These are phyloP conservation scores for Mnemiopsis leidyi DNA, from an alignment of 37 sponge, comb jelly and placozoan genomes.

Conservation along the genomic window DNA sequence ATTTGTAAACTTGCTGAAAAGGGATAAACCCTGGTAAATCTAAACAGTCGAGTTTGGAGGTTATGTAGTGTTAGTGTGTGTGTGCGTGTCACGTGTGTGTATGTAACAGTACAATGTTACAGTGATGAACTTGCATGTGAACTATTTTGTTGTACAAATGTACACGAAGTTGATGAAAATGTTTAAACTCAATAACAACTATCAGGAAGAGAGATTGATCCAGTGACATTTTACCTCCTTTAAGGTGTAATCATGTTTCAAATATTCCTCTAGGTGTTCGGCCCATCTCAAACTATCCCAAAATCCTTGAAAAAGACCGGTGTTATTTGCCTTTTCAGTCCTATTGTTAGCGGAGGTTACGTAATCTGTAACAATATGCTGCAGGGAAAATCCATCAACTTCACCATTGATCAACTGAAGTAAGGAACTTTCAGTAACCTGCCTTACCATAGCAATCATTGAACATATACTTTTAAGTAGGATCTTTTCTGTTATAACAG, in stretches of 20 bases:
- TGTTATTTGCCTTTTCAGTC: neutral
- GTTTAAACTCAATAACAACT: no score
- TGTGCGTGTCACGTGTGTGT: no score
- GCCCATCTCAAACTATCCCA: neutral
- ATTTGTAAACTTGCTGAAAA: neutral
- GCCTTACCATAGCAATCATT: no score
- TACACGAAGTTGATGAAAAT: no score
- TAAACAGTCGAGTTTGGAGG: no score
- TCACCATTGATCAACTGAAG: neutral
- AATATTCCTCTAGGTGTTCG: neutral
- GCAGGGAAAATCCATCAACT: neutral
- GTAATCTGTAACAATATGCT: neutral
- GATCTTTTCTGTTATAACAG: no score
- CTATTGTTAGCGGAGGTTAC: neutral
- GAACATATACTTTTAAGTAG: neutral
- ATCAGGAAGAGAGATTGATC: no score
- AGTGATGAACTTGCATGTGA: neutral
- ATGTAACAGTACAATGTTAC: neutral
- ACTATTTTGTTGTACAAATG: no score
- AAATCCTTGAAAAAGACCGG: constrained; percentile 9
- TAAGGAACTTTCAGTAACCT: neutral
- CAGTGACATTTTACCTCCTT: no score
- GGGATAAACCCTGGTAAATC: neutral
- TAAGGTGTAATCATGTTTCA: no score
- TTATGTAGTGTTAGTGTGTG: no score